Evolutionary conservation across 1,140 invertebrate species (phyloP).

Genomic region (Hylaeus anthracinus): DNA sequence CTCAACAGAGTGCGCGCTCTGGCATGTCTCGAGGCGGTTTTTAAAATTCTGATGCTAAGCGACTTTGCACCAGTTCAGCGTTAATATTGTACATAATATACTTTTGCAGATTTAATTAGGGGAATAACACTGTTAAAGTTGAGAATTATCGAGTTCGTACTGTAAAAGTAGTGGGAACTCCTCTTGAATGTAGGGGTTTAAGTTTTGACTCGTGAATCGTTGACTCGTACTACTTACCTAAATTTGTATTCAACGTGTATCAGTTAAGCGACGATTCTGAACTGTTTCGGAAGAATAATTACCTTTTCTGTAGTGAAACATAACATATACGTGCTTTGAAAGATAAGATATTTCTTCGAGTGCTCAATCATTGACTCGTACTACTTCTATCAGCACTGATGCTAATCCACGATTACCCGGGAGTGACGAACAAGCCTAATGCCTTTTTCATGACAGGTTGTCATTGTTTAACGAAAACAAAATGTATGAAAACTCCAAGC

Average conservation of each 20-base stretch:
- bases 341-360: neutral
- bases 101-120: no score
- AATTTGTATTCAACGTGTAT: neutral
- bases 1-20: neutral
- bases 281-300: no score
- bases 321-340: neutral
- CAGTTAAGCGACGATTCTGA: no score
- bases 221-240: constrained; percentile 1
- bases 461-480: no score
- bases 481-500: no score
- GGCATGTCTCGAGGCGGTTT: neutral
- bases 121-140: neutral
- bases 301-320: no score
- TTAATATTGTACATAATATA: neutral
- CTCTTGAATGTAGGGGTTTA: neutral
- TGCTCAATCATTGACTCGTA: neutral
- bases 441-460: no score
- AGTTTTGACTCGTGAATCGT: neutral
- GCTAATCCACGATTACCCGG: neutral
- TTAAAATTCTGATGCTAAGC: constrained; percentile 4
- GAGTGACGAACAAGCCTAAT: no score
- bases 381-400: neutral
- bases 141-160: neutral
- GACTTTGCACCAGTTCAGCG: neutral
- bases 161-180: neutral